Evolutionary conservation across 2,888 invertebrate species (phyloP).

Genomic region (Amphipoea oculea): DNA sequence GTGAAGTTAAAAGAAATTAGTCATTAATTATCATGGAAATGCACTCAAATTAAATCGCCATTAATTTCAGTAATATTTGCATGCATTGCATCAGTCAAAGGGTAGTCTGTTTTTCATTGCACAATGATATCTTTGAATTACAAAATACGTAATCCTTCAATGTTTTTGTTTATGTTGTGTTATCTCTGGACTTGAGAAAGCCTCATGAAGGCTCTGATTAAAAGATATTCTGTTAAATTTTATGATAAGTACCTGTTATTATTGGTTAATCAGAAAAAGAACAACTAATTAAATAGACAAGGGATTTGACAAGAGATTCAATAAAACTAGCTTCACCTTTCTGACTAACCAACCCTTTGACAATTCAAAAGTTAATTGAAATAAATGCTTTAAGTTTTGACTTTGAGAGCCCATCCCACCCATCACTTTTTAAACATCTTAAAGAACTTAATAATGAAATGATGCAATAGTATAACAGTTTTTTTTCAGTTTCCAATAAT

Average conservation of each 20-base stretch:
- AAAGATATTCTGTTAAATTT: not conserved
- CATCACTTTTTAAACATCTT: not conserved
- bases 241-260: not conserved
- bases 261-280: no score
- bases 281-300: no score
- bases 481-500: not conserved
- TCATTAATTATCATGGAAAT: not conserved
- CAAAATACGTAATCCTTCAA: conserved; percentile 14
- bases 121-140: conserved; percentile 40
- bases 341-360: not conserved
- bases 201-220: not conserved
- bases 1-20: not conserved
- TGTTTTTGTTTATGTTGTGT: conserved; percentile 12
- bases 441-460: not conserved
- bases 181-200: not conserved
- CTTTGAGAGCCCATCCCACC: not conserved
- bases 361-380: not conserved
- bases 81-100: conserved; percentile 48
- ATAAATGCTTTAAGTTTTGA: not conserved
- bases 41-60: not conserved
- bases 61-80: not conserved
- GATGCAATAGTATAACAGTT: no score
- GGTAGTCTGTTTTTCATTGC: conserved; percentile 33
- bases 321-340: not conserved
- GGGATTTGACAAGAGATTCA: not conserved